Conservation (phyloP, 2,888 invertebrate species). For the Ariolimax columbianus region DNA sequence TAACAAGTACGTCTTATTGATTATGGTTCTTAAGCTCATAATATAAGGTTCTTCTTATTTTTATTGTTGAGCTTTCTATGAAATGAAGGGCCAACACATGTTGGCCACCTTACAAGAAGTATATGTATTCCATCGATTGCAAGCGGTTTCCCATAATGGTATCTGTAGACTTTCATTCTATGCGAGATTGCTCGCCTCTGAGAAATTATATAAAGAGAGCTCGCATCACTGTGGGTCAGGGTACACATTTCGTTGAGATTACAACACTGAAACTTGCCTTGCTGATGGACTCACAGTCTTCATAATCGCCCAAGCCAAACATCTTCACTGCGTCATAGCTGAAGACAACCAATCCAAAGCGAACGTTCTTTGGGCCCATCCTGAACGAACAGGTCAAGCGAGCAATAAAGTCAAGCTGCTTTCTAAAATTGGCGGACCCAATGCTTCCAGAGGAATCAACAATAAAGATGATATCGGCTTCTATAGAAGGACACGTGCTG, state of each 20-base stretch:
- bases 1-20: no score
- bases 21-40: no score
- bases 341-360: constrained; percentile 15
- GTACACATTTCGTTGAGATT: background rate
- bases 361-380: constrained; percentile 1
- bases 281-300: background rate
- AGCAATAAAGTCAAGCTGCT: background rate
- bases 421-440: background rate
- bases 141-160: no score
- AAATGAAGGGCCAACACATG: no score
- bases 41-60: no score
- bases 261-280: background rate
- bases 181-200: no score
- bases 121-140: no score
- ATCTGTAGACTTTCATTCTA: no score
- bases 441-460: constrained; percentile 30
- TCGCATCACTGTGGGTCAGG: no score
- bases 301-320: constrained; percentile 2
- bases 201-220: no score
- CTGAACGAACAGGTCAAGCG: background rate
- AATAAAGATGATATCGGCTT: background rate
- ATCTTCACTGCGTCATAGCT: background rate
- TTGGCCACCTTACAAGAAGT: no score
- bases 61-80: no score
- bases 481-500: background rate